Percentiles rank a stretch among this genome's conserved stretches.
Conservation (phyloP, 2,888 invertebrate species). For the Punctoribates punctum region DNA sequence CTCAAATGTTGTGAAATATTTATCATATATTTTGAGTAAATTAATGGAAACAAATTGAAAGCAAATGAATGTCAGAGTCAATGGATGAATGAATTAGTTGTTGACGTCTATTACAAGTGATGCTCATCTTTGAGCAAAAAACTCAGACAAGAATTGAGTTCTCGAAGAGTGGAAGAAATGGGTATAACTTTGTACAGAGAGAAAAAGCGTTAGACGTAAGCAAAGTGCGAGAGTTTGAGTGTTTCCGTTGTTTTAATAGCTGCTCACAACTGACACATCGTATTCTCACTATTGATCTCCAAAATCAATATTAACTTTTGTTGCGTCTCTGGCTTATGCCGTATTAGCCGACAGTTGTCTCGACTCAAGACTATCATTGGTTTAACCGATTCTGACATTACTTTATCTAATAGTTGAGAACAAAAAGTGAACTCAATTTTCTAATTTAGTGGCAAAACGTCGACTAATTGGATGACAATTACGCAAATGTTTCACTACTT, state of each 20-base stretch:
- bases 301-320: conserved; percentile 10
- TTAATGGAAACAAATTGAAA: not conserved
- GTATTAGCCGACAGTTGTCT: too few relatives aligned
- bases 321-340: not conserved
- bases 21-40: not conserved
- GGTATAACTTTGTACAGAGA: not conserved
- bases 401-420: too few relatives aligned
- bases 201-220: not conserved
- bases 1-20: not conserved
- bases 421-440: too few relatives aligned
- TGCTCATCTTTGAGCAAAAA: not conserved
- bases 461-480: too few relatives aligned
- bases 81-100: not conserved
- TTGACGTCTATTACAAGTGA: not conserved
- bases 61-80: not conserved
- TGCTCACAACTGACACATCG: not conserved
- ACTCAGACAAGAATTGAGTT: not conserved
- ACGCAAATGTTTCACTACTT: too few relatives aligned
- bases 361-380: too few relatives aligned
- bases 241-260: conserved; percentile 5
- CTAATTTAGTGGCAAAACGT: too few relatives aligned
- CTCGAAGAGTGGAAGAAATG: not conserved
- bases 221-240: not conserved
- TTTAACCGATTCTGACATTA: too few relatives aligned
- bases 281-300: not conserved